A percentile compares a stretch with the other conserved stretches of the same genome.
Evolutionary conservation across 2,888 invertebrate genomes (phyloP).

Genomic region (Tachina fera): DNA sequence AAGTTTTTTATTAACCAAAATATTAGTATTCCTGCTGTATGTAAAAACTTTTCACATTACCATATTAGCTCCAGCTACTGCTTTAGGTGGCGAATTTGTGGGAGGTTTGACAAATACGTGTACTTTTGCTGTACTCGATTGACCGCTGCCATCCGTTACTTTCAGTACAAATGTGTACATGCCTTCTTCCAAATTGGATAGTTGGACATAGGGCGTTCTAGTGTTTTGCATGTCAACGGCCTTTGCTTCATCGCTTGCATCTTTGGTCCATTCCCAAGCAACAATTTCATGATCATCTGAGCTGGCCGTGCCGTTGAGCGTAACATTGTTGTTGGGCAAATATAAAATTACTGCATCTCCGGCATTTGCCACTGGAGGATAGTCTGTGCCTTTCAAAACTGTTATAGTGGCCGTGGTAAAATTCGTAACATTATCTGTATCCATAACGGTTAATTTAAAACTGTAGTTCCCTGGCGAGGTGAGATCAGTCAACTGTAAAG

Average conservation of each 20-base stretch:
- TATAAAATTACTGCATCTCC: conserved; percentile 95
- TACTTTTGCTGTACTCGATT: conserved; percentile 93
- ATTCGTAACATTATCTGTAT: conserved; percentile 93
- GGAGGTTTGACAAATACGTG: conserved; percentile 97
- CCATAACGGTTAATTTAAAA: conserved; percentile 95
- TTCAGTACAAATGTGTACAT: conserved; percentile 96
- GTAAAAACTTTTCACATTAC: conserved; percentile 71
- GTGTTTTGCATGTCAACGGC: conserved; percentile 98
- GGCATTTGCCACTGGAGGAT: conserved; percentile 97
- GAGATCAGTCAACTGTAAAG: conserved; percentile 92
- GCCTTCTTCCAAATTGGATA: conserved; percentile 95
- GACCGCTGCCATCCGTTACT: conserved; percentile 95
- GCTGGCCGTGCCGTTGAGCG: conserved; percentile 94
- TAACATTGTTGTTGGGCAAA: conserved; percentile 93
- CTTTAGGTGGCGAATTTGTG: conserved; percentile 92
- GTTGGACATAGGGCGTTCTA: conserved; percentile 92
- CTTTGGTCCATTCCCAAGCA: conserved; percentile 98
- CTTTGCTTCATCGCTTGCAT: conserved; percentile 92
- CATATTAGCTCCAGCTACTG: conserved; percentile 86
- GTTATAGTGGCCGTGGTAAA: conserved; percentile 94
- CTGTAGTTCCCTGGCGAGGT: conserved; percentile 94
- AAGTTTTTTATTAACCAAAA: not conserved
- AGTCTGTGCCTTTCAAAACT: conserved; percentile 95
- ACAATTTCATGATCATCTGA: conserved; percentile 96
- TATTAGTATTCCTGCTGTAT: not conserved